Evolutionary conservation across 2,797 vertebrate species (phyloP).

Genomic region (Hydrocynus forskahlii): DNA sequence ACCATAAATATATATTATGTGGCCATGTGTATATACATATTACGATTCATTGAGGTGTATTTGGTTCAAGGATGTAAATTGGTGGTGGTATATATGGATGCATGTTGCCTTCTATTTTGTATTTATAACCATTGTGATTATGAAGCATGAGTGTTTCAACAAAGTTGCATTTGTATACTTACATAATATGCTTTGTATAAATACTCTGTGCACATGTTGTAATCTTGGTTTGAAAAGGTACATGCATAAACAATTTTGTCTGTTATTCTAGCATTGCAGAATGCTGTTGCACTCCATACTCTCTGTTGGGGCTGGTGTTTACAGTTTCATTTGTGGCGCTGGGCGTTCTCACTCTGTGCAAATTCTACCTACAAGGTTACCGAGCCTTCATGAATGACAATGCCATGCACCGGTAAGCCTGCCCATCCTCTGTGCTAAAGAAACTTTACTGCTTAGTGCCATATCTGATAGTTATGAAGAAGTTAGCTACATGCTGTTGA

Average conservation of each 20-base stretch:
- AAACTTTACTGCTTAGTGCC: background rate
- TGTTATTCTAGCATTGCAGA: conserved; percentile 88
- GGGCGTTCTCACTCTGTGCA: conserved; percentile 97
- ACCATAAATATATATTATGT: too few species aligned
- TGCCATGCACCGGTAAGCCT: conserved; percentile 91
- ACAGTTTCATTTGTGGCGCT: conserved; percentile 96
- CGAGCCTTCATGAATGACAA: conserved; percentile 98
- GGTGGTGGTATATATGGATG: too few species aligned
- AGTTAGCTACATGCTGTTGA: background rate
- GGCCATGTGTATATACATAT: too few species aligned
- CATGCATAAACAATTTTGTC: background rate
- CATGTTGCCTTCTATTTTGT: too few species aligned
- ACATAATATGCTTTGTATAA: too few species aligned
- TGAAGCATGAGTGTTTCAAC: too few species aligned
- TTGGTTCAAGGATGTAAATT: too few species aligned
- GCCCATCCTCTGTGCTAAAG: background rate
- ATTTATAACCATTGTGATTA: too few species aligned
- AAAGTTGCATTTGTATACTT: too few species aligned
- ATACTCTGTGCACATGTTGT: too few species aligned
- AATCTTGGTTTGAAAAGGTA: background rate
- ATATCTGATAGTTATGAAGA: background rate
- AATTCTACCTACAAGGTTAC: conserved; percentile 98
- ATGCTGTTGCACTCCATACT: conserved; percentile 97
- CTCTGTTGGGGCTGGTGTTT: conserved; percentile 95
- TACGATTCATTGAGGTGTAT: too few species aligned